Evolutionary conservation across 1,140 invertebrate species (phyloP), one percentile per base, ranked within the genome.

Genomic region (Heliothis subflexa): DNA sequence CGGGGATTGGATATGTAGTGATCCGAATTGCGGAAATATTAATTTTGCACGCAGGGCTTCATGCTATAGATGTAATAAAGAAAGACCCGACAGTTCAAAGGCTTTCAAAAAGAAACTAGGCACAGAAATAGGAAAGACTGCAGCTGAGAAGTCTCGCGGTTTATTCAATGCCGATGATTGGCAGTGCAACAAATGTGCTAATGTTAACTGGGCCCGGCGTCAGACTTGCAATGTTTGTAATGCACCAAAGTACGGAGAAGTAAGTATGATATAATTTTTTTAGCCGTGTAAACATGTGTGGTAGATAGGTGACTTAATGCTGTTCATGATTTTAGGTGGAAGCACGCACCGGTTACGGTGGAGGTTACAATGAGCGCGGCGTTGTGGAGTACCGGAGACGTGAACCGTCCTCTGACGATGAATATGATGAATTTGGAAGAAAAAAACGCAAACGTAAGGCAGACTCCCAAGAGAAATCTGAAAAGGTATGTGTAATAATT

Each of bases 141-240:
- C 98, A 21, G 99, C 99, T 7, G 99, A 99, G 91, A 99, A 99
- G 95, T 99, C 98, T 84, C 97, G 99, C 86, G 99, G 99, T 14
- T 95, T 99, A n/a, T 99, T 98, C 90, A 98, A 98, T 95, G 99
- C 99, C 70, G 99, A 99, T 94, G 99, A 99, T 93, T 99, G 99
- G 99, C 98, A 99, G 90, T 99, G 99, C 93, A 99, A 98, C 93
- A 99, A 99, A 93, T 99, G 99, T 95, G 99, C 98, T 1, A 99
- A 99, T 94, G 99, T 99, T 2, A 99, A 99, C 92, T 99, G 99
- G 99, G 99, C 99, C 13, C 96, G 99, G 78, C 95, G 99, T 59
- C 97, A 97, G 86, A 98, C 98, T 68, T 99, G 99, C 93, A 99
- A 99, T 93, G 98, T 99, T 95, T 99, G 99, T 94, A 99, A 99